A percentile compares a stretch with the other conserved stretches of the same genome.
These are phyloP conservation scores for Empis livida DNA, from an alignment of 2,888 invertebrate genomes.

Conservation along the genomic window DNA sequence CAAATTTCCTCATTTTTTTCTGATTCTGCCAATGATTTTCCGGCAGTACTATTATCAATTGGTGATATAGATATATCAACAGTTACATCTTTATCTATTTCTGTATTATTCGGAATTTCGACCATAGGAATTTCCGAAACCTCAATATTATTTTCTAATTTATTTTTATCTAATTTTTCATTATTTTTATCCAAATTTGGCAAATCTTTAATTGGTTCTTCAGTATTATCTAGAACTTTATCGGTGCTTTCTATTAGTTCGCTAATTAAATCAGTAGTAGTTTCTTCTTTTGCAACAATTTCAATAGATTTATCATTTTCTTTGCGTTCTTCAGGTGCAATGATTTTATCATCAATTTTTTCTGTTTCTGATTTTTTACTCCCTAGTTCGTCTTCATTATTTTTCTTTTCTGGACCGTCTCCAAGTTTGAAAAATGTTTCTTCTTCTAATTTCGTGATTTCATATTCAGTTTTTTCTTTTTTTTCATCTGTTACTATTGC, in stretches of 20 bases:
- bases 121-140: background rate
- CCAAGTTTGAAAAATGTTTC: background rate
- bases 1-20: background rate
- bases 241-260: background rate
- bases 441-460: background rate
- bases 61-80: background rate
- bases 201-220: background rate
- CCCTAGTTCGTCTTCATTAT: background rate
- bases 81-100: background rate
- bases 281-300: background rate
- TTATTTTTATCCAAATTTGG: background rate
- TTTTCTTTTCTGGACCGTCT: background rate
- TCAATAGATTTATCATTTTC: too few relatives aligned
- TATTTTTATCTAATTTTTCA: too few relatives aligned
- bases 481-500: background rate
- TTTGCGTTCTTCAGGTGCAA: too few relatives aligned
- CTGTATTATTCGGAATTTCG: background rate
- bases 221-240: background rate
- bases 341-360: too few relatives aligned
- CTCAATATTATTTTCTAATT: too few relatives aligned
- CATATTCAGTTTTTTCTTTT: background rate
- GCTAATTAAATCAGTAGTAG: background rate
- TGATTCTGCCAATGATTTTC: background rate
- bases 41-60: slow-evolving; percentile 8
- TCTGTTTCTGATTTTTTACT: background rate